Evolutionary conservation across 2,888 invertebrate species (phyloP), one percentile per base, ranked within the genome.

Genomic region (Tipula helvola): DNA sequence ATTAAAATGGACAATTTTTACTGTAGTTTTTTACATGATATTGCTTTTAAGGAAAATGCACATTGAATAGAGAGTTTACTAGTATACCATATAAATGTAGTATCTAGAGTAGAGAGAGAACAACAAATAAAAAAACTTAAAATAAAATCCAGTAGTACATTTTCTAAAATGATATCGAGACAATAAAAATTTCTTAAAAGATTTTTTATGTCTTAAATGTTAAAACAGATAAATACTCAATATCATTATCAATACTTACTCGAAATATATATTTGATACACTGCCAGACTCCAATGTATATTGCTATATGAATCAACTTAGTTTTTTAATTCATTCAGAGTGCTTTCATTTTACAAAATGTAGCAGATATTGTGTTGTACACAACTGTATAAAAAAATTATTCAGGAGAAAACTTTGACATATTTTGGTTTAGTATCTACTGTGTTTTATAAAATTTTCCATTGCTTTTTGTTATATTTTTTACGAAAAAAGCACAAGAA

Each of bases 21-120:
- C 16, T 57, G 16, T 57, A 57, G 52, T 83, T 83, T 36, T 83
- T 83, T 83, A 83, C 83, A 83, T 83, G 36, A 83, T 83, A 36
- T 83, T 83, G 83, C 83, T 83, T 83, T 83, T 83, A 57, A 83
- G 83, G 36, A 83, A 83, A 83, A 28, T 83, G 83, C 83, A 83
- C 16, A 57, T 57, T 57, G 52, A 57, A 57, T 57, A 57, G 52
- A 57, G 52, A 57, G 52, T 57, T 18, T 57, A 16, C 16, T 57
- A 5, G 52, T 57, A 57, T 16, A 57, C 52, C 16, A 57, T 71
- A 28, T 28, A 28, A 4, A 71, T 71, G 28, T 71, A 52, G 8
- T 52, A 52, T 52, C 10, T 52, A 52, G n/a, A 28, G 28, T 28
- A 28, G 28, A 28, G 28, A 28, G 28, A 28, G 28, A 28, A 28